Evolutionary conservation across 2,888 invertebrate species (phyloP), one percentile per base, ranked within the genome.

Genomic region (Odontocolon sp.): DNA sequence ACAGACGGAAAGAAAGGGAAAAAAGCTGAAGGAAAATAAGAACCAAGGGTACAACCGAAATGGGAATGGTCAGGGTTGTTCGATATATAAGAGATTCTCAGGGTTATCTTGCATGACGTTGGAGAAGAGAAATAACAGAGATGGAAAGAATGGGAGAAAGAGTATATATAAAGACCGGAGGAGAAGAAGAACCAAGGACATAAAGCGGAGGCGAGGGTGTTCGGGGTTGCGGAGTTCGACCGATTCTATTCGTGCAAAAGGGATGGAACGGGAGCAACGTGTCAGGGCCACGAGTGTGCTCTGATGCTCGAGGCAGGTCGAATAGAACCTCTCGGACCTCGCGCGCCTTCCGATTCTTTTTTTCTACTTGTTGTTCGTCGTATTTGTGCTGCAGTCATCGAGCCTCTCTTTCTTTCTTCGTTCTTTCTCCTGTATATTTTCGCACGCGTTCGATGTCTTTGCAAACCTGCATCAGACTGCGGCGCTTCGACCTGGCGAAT

Each of bases 231-330:
- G 73, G 74, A 77, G 79, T 81, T 82, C 76, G 79, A 78, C 78
- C 81, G 84, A 83, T 84, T 85, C 81, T 2, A 69, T 50, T 42
- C 11, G 56, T 64, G 69, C 57, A 52, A 59, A 70, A 70, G 66
- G 70, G 83, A 82, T 82, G 83, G 81, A 86, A 85, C 82, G 80
- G 70, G 84, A 81, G 69, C 75, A 84, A 82, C 80, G 83, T 86
- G 87, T 86, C 87, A 87, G 85, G 88, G 88, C 83, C 87, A 83
- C 81, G 82, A 84, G 84, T 85, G 82, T 79, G 66, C 71, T 71
- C 54, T 63, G 78, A 80, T 76, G 74, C 63, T 77, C 64, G 56
- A 56, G 73, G 71, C 75, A 82, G 81, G 81, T 83, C 83, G 80
- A 77, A 70, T 71, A 67, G 77, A 79, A 74, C 68, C 73, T 69